A percentile compares a stretch with the other conserved stretches of the same genome.
These are phyloP conservation scores for Fragum sueziense DNA, from an alignment of 2,888 invertebrate genomes.

Conservation along the genomic window DNA sequence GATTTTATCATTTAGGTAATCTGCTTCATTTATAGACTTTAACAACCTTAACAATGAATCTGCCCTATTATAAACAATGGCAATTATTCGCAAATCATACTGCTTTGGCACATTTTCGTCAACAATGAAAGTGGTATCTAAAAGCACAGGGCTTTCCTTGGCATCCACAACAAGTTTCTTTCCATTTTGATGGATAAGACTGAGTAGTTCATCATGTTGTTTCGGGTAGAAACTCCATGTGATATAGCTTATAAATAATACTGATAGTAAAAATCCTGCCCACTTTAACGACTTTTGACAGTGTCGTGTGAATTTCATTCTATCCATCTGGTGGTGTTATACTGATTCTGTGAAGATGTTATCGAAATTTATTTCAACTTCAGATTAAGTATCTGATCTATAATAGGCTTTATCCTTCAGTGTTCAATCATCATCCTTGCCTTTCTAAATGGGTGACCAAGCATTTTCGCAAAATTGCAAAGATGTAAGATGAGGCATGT, in stretches of 20 bases:
- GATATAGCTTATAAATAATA: not conserved
- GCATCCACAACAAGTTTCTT: not conserved
- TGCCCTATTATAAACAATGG: constrained; percentile 58
- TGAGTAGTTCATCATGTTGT: not conserved
- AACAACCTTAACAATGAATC: constrained; percentile 56
- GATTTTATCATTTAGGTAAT: constrained; percentile 52
- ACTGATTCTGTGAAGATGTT: not conserved
- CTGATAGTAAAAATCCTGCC: not conserved
- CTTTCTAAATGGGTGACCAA: not conserved
- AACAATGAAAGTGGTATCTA: not conserved
- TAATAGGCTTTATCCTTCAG: too few species aligned
- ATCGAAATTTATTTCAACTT: not conserved
- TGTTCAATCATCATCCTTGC: too few species aligned
- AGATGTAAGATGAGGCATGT: not conserved
- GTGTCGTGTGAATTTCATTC: not conserved
- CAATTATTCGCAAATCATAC: constrained; percentile 59
- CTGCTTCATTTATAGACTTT: constrained; percentile 55
- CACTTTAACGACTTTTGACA: not conserved
- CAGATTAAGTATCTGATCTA: not conserved
- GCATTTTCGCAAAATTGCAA: not conserved
- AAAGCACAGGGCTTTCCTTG: not conserved
- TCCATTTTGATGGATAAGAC: not conserved
- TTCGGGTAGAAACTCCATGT: not conserved
- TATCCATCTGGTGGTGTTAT: not conserved
- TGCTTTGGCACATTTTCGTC: constrained; percentile 8